Base-by-base conservation (phyloP, 2,888 invertebrate species). In the Acrocyrtus sp. region DNA sequence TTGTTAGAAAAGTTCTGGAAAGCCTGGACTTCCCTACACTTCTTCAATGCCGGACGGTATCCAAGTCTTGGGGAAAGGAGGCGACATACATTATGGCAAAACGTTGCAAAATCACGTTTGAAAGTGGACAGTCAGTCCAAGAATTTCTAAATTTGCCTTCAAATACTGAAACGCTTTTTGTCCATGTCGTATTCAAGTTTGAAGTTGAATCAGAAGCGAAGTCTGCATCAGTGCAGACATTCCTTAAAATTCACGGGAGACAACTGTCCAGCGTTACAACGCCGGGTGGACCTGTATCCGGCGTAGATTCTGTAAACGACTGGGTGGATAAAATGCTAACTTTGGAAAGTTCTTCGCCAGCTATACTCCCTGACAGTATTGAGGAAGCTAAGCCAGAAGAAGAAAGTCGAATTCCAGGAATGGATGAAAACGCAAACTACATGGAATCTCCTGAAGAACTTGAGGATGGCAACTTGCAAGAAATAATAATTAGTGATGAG, bases 401-500 rank as follows among this genome's bases (percentile, higher is more conserved):
- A 15, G n/a, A n/a, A n/a, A n/a, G n/a, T n/a, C 17, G 22, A 26
- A 29, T 29, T 3, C 26, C 62, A 5, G 22, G 45, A 26, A 15
- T 58, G 3, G 65, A 72, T 21, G 72, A 72, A 17, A 66, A 72
- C 54, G 53, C 60, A 4, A 72, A 65, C 22, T 65, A 66, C 19
- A 48, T 65, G 10, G 12, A 45, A 29, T 17, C 24, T 0, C 6
- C 48, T 15, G 15, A 56, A 4, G 72, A 72, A 21, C n/a, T n/a
- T n/a, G n/a, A n/a, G n/a, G 72, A 65, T 15, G 60, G 27, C 17
- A 66, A 45, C 24, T 53, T 72, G 10, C 72, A 72, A 21, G 72
- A 72, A 60, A 65, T 72, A 39, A 47, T 65, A 1, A 72, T 72
- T 15, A 56, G 63, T 48, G 72, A 72, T 26, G 72, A 72, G 4